These are phyloP conservation scores for Trichoplusia ni DNA, from an alignment of 1,140 invertebrate genomes.

Conservation along the genomic window DNA sequence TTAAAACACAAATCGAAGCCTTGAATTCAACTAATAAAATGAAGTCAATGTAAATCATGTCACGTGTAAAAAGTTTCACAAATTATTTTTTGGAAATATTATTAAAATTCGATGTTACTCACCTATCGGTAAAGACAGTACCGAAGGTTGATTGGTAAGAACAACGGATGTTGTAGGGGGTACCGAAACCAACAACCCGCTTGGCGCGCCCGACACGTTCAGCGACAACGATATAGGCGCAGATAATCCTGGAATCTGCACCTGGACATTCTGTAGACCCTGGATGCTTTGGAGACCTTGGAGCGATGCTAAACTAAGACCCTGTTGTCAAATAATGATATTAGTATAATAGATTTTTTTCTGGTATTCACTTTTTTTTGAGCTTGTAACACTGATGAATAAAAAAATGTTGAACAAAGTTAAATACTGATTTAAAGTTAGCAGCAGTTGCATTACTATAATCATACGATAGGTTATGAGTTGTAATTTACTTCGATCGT, in stretches of 20 bases:
- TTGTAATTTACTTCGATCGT: no score
- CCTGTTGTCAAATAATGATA: constrained; percentile 84
- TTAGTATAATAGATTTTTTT: background rate
- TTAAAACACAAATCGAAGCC: no score
- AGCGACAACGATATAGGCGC: constrained; percentile 90
- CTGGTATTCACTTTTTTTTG: no score
- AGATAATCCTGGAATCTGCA: constrained; percentile 89
- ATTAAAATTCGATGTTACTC: constrained; percentile 72
- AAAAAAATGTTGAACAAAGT: no score
- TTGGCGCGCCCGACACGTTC: constrained; percentile 83
- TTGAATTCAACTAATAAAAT: background rate
- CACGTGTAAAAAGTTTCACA: no score
- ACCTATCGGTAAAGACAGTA: constrained; percentile 84
- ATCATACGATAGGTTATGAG: no score
- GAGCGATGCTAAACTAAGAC: constrained; percentile 89
- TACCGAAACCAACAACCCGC: constrained; percentile 78
- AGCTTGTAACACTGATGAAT: no score
- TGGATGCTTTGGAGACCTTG: constrained; percentile 86
- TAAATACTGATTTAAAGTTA: no score
- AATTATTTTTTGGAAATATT: no score
- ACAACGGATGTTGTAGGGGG: constrained; percentile 83
- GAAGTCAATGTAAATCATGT: no score
- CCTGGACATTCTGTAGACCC: constrained; percentile 90
- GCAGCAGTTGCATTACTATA: no score
- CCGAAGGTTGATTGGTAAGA: constrained; percentile 79